Percentiles rank a stretch among this genome's conserved stretches.
phyloP scores from a whole-genome alignment of 2,797 vertebrate species.

The Sebastes ruberrimus region DNA sequence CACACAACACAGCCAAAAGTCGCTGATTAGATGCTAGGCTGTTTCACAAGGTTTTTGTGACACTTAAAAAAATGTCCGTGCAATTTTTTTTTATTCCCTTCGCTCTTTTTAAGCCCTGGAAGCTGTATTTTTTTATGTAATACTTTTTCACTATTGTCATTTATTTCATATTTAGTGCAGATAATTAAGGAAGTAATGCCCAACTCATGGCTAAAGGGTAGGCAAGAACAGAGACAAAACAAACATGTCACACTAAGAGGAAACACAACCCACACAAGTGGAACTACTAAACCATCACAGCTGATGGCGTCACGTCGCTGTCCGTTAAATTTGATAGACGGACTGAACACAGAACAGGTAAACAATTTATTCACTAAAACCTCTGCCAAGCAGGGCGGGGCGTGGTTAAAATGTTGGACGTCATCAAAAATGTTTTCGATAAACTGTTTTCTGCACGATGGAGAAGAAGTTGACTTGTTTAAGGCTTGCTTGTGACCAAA shows the following conservation, averaged over 20 bases:
- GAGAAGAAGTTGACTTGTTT: slow-evolving; percentile 88
- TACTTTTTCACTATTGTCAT: slow-evolving; percentile 73
- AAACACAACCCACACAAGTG: slow-evolving; percentile 89
- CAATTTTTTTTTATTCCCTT: slow-evolving; percentile 88
- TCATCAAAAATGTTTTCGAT: slow-evolving; percentile 76
- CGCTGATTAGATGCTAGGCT: slow-evolving; percentile 93
- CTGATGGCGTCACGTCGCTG: slow-evolving; percentile 81
- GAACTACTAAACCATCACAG: slow-evolving; percentile 89
- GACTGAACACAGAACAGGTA: slow-evolving; percentile 90
- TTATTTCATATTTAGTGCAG: slow-evolving; percentile 91
- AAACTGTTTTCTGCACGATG: slow-evolving; percentile 85
- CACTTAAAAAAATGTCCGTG: slow-evolving; percentile 87
- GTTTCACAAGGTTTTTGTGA: slow-evolving; percentile 87
- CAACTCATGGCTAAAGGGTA: slow-evolving; percentile 94
- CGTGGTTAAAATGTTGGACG: slow-evolving; percentile 84
- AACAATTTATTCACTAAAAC: slow-evolving; percentile 82
- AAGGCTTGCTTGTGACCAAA: slow-evolving; percentile 92
- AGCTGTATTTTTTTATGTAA: slow-evolving; percentile 82
- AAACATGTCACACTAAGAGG: slow-evolving; percentile 85
- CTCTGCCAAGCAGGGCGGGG: slow-evolving; percentile 83
- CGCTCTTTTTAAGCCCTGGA: slow-evolving; percentile 92
- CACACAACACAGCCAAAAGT: slow-evolving; percentile 87
- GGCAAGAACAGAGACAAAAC: slow-evolving; percentile 74
- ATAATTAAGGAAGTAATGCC: slow-evolving; percentile 98
- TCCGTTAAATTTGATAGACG: slow-evolving; percentile 63